Conservation (phyloP, 1,140 invertebrate genomes). For the Saxidomus purpurata region DNA sequence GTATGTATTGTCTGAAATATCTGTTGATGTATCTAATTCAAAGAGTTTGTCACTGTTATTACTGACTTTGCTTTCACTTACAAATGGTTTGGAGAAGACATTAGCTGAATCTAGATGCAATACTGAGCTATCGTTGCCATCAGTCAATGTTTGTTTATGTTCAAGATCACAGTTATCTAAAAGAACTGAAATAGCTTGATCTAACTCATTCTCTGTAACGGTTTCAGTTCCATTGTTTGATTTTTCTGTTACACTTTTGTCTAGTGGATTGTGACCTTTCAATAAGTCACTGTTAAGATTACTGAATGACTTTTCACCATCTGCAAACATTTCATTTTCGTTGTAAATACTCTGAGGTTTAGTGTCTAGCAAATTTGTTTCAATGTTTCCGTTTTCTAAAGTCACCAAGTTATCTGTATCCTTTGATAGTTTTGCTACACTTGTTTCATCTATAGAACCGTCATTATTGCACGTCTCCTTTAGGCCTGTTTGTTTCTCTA, state of each 20-base stretch:
- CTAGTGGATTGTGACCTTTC: background rate
- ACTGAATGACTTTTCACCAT: background rate
- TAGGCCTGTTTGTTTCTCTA: background rate
- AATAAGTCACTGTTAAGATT: background rate
- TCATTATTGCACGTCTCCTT: background rate
- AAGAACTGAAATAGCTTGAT: background rate
- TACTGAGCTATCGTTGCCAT: background rate
- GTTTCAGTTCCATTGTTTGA: background rate
- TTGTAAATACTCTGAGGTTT: background rate
- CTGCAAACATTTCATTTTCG: background rate
- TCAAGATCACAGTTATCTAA: background rate
- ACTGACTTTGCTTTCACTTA: background rate
- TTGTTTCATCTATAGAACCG: background rate
- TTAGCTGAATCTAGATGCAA: background rate
- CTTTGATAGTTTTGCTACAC: background rate
- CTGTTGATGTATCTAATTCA: background rate
- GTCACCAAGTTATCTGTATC: background rate
- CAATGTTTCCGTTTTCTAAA: background rate
- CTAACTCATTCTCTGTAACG: background rate
- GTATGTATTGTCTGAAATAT: background rate
- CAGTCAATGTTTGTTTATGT: background rate
- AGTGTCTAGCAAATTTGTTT: background rate
- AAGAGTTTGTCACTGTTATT: background rate
- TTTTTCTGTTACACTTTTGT: background rate
- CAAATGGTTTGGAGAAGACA: background rate